A percentile compares a stretch with the other conserved stretches of the same genome.
These are phyloP conservation scores for Eristalinus sepulchralis DNA, from an alignment of 2,888 invertebrate species.

Conservation along the genomic window DNA sequence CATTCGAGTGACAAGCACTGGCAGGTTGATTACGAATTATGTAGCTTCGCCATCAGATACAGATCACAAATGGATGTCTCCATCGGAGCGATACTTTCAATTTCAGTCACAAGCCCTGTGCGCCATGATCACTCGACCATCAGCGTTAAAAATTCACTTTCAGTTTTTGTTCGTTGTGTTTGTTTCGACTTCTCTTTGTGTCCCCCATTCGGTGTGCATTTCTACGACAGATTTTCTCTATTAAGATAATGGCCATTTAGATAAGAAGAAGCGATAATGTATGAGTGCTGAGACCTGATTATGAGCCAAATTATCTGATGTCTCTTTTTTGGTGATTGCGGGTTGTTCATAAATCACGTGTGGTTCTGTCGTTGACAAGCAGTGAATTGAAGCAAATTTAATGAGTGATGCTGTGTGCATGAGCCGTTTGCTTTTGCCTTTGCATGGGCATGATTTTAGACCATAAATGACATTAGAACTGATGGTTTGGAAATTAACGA, in stretches of 20 bases:
- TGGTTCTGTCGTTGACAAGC: background rate
- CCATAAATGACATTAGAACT: too few relatives aligned
- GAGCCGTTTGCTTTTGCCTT: too few relatives aligned
- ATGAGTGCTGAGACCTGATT: background rate
- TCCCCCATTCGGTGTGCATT: background rate
- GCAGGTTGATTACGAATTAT: background rate
- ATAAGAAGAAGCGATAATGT: background rate
- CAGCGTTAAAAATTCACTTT: conserved; percentile 50
- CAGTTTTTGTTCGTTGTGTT: conserved; percentile 4
- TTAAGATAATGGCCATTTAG: background rate
- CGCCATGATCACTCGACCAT: conserved; percentile 1
- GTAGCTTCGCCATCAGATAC: background rate
- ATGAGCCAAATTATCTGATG: background rate
- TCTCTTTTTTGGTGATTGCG: background rate
- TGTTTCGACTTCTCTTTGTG: background rate
- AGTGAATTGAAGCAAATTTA: background rate
- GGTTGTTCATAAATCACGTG: background rate
- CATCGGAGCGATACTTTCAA: background rate
- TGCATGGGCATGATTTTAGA: too few relatives aligned
- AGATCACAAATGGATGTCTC: background rate
- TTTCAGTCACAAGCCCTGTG: background rate
- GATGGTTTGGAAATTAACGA: too few relatives aligned
- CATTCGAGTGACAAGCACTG: background rate
- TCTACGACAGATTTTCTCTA: background rate
- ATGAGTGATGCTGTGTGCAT: background rate